A percentile compares a stretch with the other conserved stretches of the same genome.
phyloP scores from a whole-genome alignment of 53 echinoderm and acorn worm species.

The Actinopyga echinites region DNA sequence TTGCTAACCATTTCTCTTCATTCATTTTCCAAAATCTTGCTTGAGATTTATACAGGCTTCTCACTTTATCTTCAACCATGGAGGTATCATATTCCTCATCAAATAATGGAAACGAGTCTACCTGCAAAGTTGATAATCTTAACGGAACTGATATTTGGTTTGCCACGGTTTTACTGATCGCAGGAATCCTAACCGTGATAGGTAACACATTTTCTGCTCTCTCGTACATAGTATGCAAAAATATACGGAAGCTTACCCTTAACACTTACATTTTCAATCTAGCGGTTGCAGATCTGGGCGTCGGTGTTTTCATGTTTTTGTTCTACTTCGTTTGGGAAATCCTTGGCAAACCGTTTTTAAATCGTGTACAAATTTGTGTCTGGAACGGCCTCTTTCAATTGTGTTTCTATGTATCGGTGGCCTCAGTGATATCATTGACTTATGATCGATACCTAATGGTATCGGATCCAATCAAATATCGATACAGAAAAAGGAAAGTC shows the following conservation, averaged over 20 bases:
- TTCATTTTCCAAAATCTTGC: too few species aligned
- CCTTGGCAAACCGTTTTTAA: not conserved
- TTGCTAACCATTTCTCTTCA: too few species aligned
- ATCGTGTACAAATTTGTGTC: not conserved
- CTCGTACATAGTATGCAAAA: slow-evolving; percentile 2
- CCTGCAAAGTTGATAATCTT: too few species aligned
- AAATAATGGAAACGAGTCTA: too few species aligned
- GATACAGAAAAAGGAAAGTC: not conserved
- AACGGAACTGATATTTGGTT: too few species aligned
- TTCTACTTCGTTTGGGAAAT: slow-evolving; percentile 8
- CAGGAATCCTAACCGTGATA: not conserved
- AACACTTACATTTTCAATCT: slow-evolving; percentile 39
- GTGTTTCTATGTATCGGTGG: slow-evolving; percentile 16
- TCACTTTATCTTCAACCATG: too few species aligned
- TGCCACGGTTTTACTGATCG: too few species aligned
- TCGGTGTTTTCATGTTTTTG: slow-evolving; percentile 1
- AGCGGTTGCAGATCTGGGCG: slow-evolving; percentile 23
- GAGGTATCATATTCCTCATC: too few species aligned
- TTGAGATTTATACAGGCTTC: too few species aligned
- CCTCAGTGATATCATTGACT: slow-evolving; percentile 5
- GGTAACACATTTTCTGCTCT: slow-evolving; percentile 28
- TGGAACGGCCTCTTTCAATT: slow-evolving; percentile 7
- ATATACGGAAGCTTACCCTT: not conserved
- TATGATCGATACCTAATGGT: slow-evolving; percentile 43
- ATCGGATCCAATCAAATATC: slow-evolving; percentile 33